Conservation (phyloP, 2,888 invertebrate genomes). For the Scotopteryx bipunctaria region DNA sequence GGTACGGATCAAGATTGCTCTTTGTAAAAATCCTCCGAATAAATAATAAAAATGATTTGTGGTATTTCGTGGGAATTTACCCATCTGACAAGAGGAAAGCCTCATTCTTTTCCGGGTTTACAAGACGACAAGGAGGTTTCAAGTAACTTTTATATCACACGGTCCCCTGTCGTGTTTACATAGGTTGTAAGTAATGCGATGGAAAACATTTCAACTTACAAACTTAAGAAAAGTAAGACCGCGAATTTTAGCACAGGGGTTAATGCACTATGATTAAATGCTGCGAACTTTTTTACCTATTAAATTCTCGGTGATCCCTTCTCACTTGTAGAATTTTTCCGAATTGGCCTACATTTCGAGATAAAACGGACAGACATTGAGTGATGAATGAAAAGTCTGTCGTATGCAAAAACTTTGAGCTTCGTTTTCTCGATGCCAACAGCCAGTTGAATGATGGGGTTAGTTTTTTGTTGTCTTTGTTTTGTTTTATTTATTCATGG, state of each 20-base stretch:
- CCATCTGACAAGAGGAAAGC: constrained; percentile 32
- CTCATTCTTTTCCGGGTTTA: constrained; percentile 25
- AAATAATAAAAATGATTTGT: constrained; percentile 16
- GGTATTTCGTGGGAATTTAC: constrained; percentile 29
- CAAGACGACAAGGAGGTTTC: constrained; percentile 12
- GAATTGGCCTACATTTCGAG: constrained; percentile 39
- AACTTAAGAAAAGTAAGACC: constrained; percentile 12
- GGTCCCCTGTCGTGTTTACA: constrained; percentile 3
- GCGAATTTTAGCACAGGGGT: constrained; percentile 41
- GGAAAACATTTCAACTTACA: background rate
- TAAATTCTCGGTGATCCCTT: constrained; percentile 39
- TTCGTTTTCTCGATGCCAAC: background rate
- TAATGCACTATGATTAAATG: constrained; percentile 53
- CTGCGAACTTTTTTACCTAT: constrained; percentile 39
- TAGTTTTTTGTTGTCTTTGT: background rate
- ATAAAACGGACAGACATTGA: constrained; percentile 38
- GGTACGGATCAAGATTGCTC: background rate
- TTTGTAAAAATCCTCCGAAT: constrained; percentile 5
- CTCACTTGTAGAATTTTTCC: constrained; percentile 42
- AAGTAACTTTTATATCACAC: constrained; percentile 7
- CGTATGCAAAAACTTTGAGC: constrained; percentile 10
- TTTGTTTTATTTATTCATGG: no score
- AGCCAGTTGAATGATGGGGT: background rate
- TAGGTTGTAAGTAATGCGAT: background rate
- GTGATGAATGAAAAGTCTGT: constrained; percentile 33